Evolutionary conservation across 2,888 invertebrate genomes (phyloP).

Genomic region (Lysandra bellargus): DNA sequence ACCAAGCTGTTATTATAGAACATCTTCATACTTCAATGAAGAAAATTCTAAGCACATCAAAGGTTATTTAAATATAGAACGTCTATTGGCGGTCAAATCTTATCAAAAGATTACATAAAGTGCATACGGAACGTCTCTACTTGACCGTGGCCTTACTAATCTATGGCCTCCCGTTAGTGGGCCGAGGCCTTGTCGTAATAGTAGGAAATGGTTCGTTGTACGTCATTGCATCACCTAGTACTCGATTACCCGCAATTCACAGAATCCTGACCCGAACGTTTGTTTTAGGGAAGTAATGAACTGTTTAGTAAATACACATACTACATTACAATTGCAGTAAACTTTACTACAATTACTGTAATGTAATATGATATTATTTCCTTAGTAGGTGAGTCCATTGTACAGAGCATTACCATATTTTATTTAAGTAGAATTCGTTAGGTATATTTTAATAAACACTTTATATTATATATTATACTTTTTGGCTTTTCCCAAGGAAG

Average conservation of each 20-base stretch:
- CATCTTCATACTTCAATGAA: neutral
- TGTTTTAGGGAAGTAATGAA: neutral
- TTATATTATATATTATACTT: too few relatives aligned
- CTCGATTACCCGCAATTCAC: slow-evolving; percentile 8
- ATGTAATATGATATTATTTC: too few relatives aligned
- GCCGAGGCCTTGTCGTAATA: slow-evolving; percentile 40
- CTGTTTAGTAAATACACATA: too few relatives aligned
- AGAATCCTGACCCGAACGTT: slow-evolving; percentile 12
- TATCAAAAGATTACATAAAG: slow-evolving; percentile 19
- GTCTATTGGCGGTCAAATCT: slow-evolving; percentile 11
- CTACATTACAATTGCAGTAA: too few relatives aligned
- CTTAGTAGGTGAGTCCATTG: too few relatives aligned
- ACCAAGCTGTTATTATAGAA: neutral
- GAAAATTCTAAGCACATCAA: neutral
- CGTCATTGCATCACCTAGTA: slow-evolving; percentile 3
- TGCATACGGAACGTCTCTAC: slow-evolving; percentile 22
- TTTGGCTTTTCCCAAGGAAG: too few relatives aligned
- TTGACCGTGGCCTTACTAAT: slow-evolving; percentile 35
- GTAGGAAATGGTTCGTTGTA: slow-evolving; percentile 35
- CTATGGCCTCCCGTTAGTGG: slow-evolving; percentile 37
- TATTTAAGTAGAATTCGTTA: too few relatives aligned
- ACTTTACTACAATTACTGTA: too few relatives aligned
- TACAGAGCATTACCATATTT: too few relatives aligned
- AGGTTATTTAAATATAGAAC: slow-evolving; percentile 22
- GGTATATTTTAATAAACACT: too few relatives aligned